Conservation (phyloP, 2,113 vertebrate species). For the Pelecanus crispus region DNA sequence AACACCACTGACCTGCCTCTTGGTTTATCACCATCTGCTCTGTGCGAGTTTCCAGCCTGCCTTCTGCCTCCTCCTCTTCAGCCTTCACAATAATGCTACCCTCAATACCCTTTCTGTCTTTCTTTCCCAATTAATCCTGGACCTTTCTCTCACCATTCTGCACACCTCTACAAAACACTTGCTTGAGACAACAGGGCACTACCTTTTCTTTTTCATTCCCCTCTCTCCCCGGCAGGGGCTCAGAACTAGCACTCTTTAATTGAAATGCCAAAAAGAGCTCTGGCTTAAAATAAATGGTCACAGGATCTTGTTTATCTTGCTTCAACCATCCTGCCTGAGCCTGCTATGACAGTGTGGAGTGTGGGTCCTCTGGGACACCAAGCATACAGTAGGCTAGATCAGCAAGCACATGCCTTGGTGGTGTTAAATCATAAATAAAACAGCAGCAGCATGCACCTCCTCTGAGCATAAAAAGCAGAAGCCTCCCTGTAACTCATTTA, state of each 20-base stretch:
- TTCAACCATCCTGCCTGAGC: background rate
- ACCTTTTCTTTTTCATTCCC: background rate
- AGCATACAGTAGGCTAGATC: background rate
- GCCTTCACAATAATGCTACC: background rate
- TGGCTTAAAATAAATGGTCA: background rate
- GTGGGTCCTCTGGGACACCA: background rate
- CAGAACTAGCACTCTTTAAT: background rate
- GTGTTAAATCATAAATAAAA: constrained; percentile 11
- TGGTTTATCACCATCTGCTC: background rate
- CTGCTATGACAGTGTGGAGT: background rate
- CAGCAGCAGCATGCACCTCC: background rate
- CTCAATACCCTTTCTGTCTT: background rate
- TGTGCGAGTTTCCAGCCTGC: background rate
- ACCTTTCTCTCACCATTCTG: background rate
- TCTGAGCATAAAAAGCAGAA: background rate
- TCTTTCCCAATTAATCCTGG: background rate
- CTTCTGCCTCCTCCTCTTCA: background rate
- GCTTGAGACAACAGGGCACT: background rate
- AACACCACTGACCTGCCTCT: background rate
- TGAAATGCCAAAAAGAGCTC: background rate
- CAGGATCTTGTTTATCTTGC: background rate
- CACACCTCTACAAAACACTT: background rate
- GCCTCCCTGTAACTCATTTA: background rate
- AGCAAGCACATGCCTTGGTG: background rate
- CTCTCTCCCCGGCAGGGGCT: background rate